These are phyloP conservation scores for Pemphredon lugubris DNA, from an alignment of 2,888 invertebrate species.

Conservation along the genomic window DNA sequence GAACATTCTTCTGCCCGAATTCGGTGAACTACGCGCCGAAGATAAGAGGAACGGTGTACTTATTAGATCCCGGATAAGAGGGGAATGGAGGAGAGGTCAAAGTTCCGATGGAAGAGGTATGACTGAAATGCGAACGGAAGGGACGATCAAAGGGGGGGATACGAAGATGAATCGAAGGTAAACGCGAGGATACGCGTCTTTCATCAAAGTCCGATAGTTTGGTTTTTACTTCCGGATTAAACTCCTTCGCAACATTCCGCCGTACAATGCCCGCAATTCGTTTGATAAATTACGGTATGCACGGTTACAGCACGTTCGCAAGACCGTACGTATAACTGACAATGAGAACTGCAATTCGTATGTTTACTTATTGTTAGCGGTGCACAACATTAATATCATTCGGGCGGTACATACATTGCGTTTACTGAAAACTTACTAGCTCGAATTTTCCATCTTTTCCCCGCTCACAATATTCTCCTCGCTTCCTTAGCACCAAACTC, in stretches of 20 bases:
- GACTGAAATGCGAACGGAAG: neutral
- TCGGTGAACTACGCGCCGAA: neutral
- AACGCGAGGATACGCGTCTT: constrained; percentile 12
- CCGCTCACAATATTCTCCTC: too few species aligned
- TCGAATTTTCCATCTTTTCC: too few species aligned
- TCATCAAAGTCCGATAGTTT: constrained; percentile 23
- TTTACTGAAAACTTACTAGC: too few species aligned
- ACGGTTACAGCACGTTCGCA: too few species aligned
- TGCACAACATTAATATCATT: too few species aligned
- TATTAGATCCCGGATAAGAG: constrained; percentile 21
- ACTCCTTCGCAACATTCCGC: constrained; percentile 20
- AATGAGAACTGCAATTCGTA: too few species aligned
- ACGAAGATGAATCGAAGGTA: constrained; percentile 20
- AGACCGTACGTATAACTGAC: too few species aligned
- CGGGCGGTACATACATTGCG: too few species aligned
- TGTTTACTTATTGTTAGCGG: too few species aligned
- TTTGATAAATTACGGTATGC: constrained; percentile 22
- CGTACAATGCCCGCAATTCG: neutral
- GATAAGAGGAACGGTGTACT: neutral
- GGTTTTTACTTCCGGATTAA: constrained; percentile 40
- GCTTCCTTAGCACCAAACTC: too few species aligned
- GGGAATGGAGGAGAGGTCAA: constrained; percentile 1
- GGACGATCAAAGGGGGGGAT: constrained; percentile 19
- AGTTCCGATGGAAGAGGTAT: constrained; percentile 5
- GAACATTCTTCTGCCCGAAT: neutral